Percentiles rank a stretch among this genome's conserved stretches.
phyloP scores from a whole-genome alignment of 2,888 invertebrate genomes.

The Cantharis rustica region DNA sequence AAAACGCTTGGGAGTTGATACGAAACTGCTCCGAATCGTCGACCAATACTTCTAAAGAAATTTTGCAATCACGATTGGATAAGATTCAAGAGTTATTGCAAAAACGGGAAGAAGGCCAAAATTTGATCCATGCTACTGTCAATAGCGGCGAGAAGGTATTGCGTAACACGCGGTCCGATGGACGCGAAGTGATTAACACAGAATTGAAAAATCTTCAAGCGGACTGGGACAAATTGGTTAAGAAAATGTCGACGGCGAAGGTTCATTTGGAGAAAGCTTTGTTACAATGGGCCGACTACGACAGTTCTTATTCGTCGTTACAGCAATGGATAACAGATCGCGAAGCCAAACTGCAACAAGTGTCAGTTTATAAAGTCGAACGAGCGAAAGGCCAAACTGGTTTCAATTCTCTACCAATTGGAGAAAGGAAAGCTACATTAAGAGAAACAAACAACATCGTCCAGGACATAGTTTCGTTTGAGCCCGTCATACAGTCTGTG shows the following conservation, averaged over 20 bases:
- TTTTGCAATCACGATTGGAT: conserved; percentile 78
- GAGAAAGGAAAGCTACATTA: conserved; percentile 86
- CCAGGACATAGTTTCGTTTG: conserved; percentile 95
- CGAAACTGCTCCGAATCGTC: conserved; percentile 80
- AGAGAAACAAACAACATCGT: conserved; percentile 93
- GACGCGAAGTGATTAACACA: conserved; percentile 82
- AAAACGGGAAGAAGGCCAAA: conserved; percentile 86
- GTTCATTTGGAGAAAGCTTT: conserved; percentile 88
- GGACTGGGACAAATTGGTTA: conserved; percentile 90
- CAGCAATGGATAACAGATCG: conserved; percentile 95
- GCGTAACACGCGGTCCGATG: conserved; percentile 86
- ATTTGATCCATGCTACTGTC: conserved; percentile 82
- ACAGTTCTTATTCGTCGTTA: conserved; percentile 88
- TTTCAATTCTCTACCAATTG: conserved; percentile 77
- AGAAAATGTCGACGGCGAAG: conserved; percentile 90
- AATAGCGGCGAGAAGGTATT: conserved; percentile 90
- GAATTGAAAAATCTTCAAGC: conserved; percentile 88
- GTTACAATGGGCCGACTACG: conserved; percentile 95
- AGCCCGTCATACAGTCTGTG: conserved; percentile 96
- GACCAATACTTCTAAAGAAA: conserved; percentile 78
- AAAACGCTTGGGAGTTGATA: conserved; percentile 81
- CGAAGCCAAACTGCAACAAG: conserved; percentile 90
- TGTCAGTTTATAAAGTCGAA: conserved; percentile 81
- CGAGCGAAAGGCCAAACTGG: conserved; percentile 79
- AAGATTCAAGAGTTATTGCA: conserved; percentile 80